These are phyloP conservation scores for Saccostrea glomerata DNA, from an alignment of 1,140 invertebrate species.

Conservation along the genomic window DNA sequence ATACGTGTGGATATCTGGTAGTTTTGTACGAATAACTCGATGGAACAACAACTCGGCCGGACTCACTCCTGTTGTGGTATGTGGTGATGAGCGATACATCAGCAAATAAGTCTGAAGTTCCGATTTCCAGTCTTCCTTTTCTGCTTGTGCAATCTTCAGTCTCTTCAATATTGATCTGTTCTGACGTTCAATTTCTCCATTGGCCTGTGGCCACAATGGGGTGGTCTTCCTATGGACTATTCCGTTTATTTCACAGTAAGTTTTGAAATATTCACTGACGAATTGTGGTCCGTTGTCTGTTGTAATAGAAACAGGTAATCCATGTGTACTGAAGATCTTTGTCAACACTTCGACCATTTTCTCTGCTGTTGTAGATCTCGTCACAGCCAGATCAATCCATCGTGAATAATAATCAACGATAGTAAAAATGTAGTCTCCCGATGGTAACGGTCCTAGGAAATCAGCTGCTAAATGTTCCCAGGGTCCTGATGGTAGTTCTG, in stretches of 20 bases:
- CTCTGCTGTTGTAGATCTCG: constrained; percentile 43
- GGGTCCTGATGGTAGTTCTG: constrained; percentile 41
- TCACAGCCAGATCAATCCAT: constrained; percentile 47
- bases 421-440: background rate
- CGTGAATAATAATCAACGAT: constrained; percentile 61
- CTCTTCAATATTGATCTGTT: constrained; percentile 62
- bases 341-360: constrained; percentile 34
- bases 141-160: constrained; percentile 55
- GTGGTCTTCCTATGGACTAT: constrained; percentile 50
- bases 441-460: no score
- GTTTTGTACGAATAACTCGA: constrained; percentile 52
- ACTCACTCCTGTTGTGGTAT: constrained; percentile 44
- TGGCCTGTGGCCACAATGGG: constrained; percentile 58
- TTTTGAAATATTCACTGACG: constrained; percentile 42
- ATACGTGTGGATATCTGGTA: constrained; percentile 45
- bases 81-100: constrained; percentile 43
- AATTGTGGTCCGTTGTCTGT: constrained; percentile 61
- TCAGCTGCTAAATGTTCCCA: constrained; percentile 40
- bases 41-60: constrained; percentile 51
- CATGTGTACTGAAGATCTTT: constrained; percentile 24
- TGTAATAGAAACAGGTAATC: constrained; percentile 54
- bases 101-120: constrained; percentile 50
- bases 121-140: constrained; percentile 50
- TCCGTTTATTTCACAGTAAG: constrained; percentile 43
- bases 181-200: constrained; percentile 60